These are phyloP conservation scores for Koerneria pararmatus DNA, from an alignment of 2,888 invertebrate genomes.

Conservation along the genomic window DNA sequence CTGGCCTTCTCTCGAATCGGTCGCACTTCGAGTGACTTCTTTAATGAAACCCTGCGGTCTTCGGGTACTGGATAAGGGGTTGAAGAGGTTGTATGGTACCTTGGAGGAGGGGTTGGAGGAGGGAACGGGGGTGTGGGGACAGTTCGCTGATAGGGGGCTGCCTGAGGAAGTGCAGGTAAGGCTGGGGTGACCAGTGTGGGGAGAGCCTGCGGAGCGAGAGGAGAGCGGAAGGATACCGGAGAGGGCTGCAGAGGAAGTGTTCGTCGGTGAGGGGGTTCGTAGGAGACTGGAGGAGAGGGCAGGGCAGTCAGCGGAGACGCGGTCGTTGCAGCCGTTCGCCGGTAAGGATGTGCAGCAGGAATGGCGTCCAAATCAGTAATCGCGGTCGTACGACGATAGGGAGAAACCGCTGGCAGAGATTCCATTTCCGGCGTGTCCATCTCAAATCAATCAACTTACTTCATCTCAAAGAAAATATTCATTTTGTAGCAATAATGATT, in stretches of 20 bases:
- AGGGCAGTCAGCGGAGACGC: slow-evolving; percentile 5
- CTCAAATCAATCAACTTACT: too few relatives aligned
- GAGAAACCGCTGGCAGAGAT: too few relatives aligned
- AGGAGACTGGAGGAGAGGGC: background rate
- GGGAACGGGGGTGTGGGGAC: background rate
- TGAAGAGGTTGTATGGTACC: background rate
- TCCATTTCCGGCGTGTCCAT: too few relatives aligned
- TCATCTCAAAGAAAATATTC: too few relatives aligned
- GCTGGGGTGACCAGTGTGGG: too few relatives aligned
- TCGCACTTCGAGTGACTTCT: background rate
- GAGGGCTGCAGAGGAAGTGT: background rate
- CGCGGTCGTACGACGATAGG: too few relatives aligned
- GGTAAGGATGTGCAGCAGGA: too few relatives aligned
- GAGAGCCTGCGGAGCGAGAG: background rate
- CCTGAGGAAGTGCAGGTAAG: background rate
- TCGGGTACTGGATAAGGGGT: slow-evolving; percentile 3
- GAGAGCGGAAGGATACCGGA: background rate
- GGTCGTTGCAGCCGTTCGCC: slow-evolving; percentile 17
- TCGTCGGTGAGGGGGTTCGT: background rate
- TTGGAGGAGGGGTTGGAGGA: slow-evolving; percentile 5
- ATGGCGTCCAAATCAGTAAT: too few relatives aligned
- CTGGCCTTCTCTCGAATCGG: slow-evolving; percentile 27
- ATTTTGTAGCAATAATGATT: too few relatives aligned
- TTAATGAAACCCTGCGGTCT: too few relatives aligned
- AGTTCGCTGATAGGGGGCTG: slow-evolving; percentile 2